Conservation (phyloP, 2,888 invertebrate genomes). For the Gastrophysa polygoni region DNA sequence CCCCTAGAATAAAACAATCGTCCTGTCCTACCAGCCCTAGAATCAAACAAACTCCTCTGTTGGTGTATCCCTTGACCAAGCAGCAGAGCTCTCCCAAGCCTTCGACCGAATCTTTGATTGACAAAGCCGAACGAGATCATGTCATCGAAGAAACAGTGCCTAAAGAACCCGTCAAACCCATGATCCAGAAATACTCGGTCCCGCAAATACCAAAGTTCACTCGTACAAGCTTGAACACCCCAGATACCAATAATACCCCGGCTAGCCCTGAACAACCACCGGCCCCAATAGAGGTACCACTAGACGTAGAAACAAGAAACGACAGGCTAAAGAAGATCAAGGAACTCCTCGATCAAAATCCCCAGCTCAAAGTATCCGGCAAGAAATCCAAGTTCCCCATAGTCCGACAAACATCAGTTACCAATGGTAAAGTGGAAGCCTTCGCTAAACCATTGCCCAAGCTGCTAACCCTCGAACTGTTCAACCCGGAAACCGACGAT, state of each 20-base stretch:
- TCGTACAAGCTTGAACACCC: slow-evolving; percentile 47
- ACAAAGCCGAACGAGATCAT: slow-evolving; percentile 47
- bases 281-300: slow-evolving; percentile 19
- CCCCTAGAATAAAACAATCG: slow-evolving; percentile 74
- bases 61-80: slow-evolving; percentile 64
- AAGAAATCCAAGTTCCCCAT: slow-evolving; percentile 60
- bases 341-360: slow-evolving; percentile 71
- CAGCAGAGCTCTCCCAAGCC: slow-evolving; percentile 67
- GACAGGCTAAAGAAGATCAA: slow-evolving; percentile 73
- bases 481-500: slow-evolving; percentile 90
- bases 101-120: slow-evolving; percentile 44
- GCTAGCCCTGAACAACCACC: slow-evolving; percentile 42
- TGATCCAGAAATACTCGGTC: slow-evolving; percentile 56
- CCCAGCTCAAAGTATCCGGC: slow-evolving; percentile 66
- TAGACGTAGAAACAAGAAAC: slow-evolving; percentile 55
- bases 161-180: slow-evolving; percentile 36
- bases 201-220: slow-evolving; percentile 55
- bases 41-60: slow-evolving; percentile 66
- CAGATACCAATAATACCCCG: slow-evolving; percentile 25
- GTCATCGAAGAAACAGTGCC: slow-evolving; percentile 36
- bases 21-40: slow-evolving; percentile 71
- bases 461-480: slow-evolving; percentile 79
- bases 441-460: slow-evolving; percentile 74
- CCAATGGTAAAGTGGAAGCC: slow-evolving; percentile 63
- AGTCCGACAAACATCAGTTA: slow-evolving; percentile 69